Percentiles rank a stretch among this genome's conserved stretches.
phyloP scores from a whole-genome alignment of 1,140 invertebrate species.

The Odontomachus brunneus region DNA sequence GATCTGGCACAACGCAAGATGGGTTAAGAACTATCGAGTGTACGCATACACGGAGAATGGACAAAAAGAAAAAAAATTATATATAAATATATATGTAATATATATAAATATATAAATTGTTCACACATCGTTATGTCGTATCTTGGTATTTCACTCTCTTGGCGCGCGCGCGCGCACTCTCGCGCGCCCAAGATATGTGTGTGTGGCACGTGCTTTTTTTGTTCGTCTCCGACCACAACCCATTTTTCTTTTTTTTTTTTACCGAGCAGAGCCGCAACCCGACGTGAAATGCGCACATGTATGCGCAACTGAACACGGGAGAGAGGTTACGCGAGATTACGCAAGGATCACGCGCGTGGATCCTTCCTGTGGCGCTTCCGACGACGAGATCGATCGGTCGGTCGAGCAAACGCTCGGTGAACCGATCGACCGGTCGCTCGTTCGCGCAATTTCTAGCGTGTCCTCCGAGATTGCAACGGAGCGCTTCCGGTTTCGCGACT shows the following conservation, averaged over 20 bases:
- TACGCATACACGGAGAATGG: constrained; percentile 76
- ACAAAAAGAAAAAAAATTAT: constrained; percentile 71
- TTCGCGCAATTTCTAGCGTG: not conserved
- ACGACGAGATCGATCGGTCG: not conserved
- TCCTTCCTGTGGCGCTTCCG: not conserved
- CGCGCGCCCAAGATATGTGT: constrained; percentile 43
- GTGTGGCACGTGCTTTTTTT: constrained; percentile 70
- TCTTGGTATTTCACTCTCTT: constrained; percentile 13
- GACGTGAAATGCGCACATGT: constrained; percentile 7
- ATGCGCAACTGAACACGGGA: not conserved
- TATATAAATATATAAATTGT: constrained; percentile 49
- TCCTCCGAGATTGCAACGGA: not conserved
- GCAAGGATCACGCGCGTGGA: not conserved
- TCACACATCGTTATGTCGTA: constrained; percentile 57
- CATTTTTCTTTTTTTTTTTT: not conserved
- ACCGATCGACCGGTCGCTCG: not conserved
- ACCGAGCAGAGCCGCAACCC: constrained; percentile 37
- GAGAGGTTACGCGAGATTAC: not conserved
- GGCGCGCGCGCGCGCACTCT: constrained; percentile 55
- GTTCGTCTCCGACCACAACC: constrained; percentile 24
- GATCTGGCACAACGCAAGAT: constrained; percentile 83
- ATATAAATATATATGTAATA: constrained; percentile 20
- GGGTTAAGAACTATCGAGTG: constrained; percentile 82
- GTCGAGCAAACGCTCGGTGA: not conserved
- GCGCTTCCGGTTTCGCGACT: constrained; percentile 38